A percentile compares a stretch with the other conserved stretches of the same genome.
phyloP scores from a whole-genome alignment of 2,797 vertebrate genomes.

The Aphelocoma californica region DNA sequence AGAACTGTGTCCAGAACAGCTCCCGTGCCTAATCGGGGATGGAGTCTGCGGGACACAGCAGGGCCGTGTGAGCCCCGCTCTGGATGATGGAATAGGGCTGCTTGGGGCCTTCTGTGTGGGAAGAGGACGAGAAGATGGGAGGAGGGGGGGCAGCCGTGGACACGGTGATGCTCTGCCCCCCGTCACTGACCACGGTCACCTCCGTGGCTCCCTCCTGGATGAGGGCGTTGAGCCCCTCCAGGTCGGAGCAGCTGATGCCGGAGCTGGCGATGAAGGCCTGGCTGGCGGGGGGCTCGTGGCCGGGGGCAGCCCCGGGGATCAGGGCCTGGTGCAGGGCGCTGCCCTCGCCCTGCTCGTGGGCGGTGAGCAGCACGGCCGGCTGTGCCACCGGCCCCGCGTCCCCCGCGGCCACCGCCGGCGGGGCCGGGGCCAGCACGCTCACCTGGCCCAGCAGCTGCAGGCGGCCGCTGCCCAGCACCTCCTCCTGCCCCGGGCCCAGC shows the following conservation, averaged over 20 bases:
- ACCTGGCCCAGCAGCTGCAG: constrained; percentile 89
- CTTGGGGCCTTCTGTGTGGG: constrained; percentile 72
- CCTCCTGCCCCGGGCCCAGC: constrained; percentile 63
- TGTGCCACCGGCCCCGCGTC: constrained; percentile 74
- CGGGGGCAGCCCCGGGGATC: constrained; percentile 69
- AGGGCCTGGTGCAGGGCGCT: constrained; percentile 80
- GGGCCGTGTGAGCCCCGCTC: constrained; percentile 65
- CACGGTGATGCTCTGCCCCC: constrained; percentile 68
- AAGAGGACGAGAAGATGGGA: constrained; percentile 66
- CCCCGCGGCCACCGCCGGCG: constrained; percentile 55
- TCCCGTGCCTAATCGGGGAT: constrained; percentile 66
- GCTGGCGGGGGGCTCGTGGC: constrained; percentile 69
- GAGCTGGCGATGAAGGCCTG: constrained; percentile 87
- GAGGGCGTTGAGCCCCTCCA: constrained; percentile 90
- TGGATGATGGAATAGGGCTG: constrained; percentile 76
- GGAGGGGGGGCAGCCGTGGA: constrained; percentile 51
- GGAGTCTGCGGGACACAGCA: constrained; percentile 77
- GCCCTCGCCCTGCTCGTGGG: constrained; percentile 61
- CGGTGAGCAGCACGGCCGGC: constrained; percentile 82
- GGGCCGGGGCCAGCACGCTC: constrained; percentile 82
- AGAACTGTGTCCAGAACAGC: not conserved
- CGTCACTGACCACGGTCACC: constrained; percentile 89
- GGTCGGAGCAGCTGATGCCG: constrained; percentile 84
- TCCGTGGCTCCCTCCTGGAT: constrained; percentile 90
- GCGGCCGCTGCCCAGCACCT: constrained; percentile 70